phyloP scores from a whole-genome alignment of 2,888 invertebrate species.

The Apodemia hepburni region DNA sequence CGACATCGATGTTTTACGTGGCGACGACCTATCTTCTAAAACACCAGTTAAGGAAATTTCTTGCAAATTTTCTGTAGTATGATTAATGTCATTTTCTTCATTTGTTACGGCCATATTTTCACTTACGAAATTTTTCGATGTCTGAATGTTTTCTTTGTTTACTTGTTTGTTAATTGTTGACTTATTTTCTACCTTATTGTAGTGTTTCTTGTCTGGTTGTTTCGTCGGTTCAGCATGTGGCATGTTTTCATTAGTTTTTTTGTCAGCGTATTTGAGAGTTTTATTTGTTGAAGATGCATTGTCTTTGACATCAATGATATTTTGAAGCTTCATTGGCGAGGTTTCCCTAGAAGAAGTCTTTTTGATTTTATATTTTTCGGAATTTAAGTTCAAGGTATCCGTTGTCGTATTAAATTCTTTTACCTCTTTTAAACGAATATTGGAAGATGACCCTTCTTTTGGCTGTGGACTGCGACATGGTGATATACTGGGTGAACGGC shows the following conservation, averaged over 20 bases:
- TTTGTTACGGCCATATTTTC: neutral
- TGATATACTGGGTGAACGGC: slow-evolving; percentile 50
- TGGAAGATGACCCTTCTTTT: slow-evolving; percentile 39
- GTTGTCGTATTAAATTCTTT: neutral
- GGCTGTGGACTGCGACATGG: slow-evolving; percentile 51
- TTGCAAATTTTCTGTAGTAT: slow-evolving; percentile 23
- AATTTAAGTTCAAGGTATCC: slow-evolving; percentile 16
- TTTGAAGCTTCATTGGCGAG: slow-evolving; percentile 26
- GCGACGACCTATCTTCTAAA: slow-evolving; percentile 24
- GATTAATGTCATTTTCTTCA: slow-evolving; percentile 11
- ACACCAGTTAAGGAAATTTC: slow-evolving; percentile 22
- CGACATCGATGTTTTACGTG: slow-evolving; percentile 19
- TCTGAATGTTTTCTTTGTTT: no score
- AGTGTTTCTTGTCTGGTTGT: neutral
- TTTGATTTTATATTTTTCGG: slow-evolving; percentile 35
- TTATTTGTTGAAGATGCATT: neutral
- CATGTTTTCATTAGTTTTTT: slow-evolving; percentile 1
- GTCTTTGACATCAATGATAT: slow-evolving; percentile 17
- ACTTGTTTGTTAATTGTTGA: neutral
- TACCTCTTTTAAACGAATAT: slow-evolving; percentile 33
- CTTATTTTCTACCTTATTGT: neutral
- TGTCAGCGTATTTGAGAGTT: neutral
- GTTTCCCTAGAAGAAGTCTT: slow-evolving; percentile 34
- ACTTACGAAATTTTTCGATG: neutral
- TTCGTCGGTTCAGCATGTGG: neutral